Conservation (phyloP, 2,888 invertebrate genomes). For the Sarcophaga caerulescens region DNA sequence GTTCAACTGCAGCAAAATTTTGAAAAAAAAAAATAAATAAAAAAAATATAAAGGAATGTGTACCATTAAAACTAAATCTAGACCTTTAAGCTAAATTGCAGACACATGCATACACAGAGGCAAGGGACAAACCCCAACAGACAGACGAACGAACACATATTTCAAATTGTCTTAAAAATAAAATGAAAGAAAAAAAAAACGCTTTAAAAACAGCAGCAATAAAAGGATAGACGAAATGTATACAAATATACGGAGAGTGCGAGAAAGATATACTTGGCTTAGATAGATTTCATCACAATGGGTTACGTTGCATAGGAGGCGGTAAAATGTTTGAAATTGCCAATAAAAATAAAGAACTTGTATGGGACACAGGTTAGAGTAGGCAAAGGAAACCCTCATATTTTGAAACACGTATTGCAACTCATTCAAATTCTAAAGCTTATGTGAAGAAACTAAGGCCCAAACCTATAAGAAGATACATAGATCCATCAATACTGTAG, state of each 20-base stretch:
- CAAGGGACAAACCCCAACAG: background rate
- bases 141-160: background rate
- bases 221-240: slow-evolving; percentile 10
- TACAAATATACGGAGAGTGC: background rate
- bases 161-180: background rate
- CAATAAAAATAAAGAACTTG: background rate
- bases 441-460: too few relatives aligned
- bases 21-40: background rate
- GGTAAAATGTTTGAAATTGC: background rate
- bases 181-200: too few relatives aligned
- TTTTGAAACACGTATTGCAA: too few relatives aligned
- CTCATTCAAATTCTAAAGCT: too few relatives aligned
- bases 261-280: background rate
- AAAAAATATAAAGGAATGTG: background rate
- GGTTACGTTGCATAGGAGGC: background rate
- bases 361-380: too few relatives aligned
- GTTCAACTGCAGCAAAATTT: slow-evolving; percentile 7
- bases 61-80: slow-evolving; percentile 12
- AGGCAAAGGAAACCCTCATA: too few relatives aligned
- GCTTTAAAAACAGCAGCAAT: background rate
- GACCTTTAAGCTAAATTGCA: slow-evolving; percentile 36
- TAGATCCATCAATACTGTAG: too few relatives aligned
- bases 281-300: background rate
- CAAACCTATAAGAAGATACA: too few relatives aligned
- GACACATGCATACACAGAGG: background rate